These are phyloP conservation scores for Dryas iulia DNA, from an alignment of 1,140 invertebrate species.

Conservation along the genomic window DNA sequence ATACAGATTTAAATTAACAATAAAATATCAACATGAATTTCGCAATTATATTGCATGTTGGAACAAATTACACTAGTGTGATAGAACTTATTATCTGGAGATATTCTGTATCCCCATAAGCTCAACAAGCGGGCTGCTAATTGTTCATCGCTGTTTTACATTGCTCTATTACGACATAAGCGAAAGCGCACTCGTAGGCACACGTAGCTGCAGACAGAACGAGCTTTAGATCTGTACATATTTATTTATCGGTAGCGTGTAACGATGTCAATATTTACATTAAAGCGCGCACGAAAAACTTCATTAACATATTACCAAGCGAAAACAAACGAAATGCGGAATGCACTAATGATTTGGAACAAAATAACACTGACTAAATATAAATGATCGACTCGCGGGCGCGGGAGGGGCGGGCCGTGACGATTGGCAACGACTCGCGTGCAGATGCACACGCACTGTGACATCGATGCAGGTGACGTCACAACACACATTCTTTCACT, in stretches of 20 bases:
- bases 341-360: constrained; percentile 24
- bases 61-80: too few species aligned
- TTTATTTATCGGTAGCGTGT: constrained; percentile 8
- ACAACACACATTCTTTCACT: too few species aligned
- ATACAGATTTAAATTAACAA: too few species aligned
- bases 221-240: neutral
- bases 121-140: too few species aligned
- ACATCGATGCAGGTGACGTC: too few species aligned
- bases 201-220: neutral
- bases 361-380: constrained; percentile 10
- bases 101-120: too few species aligned
- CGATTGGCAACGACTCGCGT: neutral
- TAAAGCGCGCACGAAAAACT: constrained; percentile 11
- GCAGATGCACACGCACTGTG: neutral
- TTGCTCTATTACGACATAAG: neutral
- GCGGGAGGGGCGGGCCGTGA: neutral
- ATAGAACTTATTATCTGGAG: too few species aligned
- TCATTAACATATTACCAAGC: constrained; percentile 17
- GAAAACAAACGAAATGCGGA: constrained; percentile 19
- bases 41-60: too few species aligned
- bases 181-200: neutral
- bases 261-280: constrained; percentile 12
- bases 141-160: too few species aligned
- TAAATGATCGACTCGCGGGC: neutral
- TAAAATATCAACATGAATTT: too few species aligned